Evolutionary conservation across 2,797 vertebrate genomes (phyloP).

Genomic region (Sebastiscus tertius): DNA sequence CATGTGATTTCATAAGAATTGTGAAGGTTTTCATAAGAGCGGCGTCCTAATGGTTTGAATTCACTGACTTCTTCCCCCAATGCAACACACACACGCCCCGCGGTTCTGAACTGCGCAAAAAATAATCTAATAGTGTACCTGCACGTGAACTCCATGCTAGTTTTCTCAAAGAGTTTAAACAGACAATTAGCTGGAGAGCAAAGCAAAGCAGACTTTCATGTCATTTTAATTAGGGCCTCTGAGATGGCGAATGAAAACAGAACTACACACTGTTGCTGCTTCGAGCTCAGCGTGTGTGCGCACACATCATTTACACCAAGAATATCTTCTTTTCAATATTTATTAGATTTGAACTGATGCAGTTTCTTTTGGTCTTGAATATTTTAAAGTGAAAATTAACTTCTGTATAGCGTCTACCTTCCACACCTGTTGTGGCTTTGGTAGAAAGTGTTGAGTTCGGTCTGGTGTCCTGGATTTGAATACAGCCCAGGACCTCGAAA

Average conservation of each 20-base stretch:
- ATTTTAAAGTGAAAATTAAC: neutral
- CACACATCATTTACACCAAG: neutral
- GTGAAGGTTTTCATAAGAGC: neutral
- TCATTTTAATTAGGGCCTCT: slow-evolving; percentile 37
- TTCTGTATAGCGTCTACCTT: neutral
- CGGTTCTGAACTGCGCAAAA: neutral
- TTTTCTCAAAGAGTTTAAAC: slow-evolving; percentile 40
- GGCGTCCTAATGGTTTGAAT: neutral
- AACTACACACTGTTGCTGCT: neutral
- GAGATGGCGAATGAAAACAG: slow-evolving; percentile 22
- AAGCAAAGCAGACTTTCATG: slow-evolving; percentile 32
- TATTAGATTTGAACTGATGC: neutral
- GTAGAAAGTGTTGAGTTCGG: neutral
- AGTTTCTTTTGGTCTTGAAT: neutral
- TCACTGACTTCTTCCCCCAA: neutral
- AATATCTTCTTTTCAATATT: neutral
- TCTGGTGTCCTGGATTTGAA: neutral
- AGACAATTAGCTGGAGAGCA: slow-evolving; percentile 35
- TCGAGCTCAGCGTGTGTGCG: neutral
- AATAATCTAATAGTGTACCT: neutral
- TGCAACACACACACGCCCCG: neutral
- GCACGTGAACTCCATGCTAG: slow-evolving; percentile 7
- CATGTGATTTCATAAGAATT: neutral
- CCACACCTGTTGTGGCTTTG: neutral
- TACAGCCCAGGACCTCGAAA: neutral